These are phyloP conservation scores for Halcyon malimbica DNA, from an alignment of 2,113 vertebrate species.

Conservation along the genomic window DNA sequence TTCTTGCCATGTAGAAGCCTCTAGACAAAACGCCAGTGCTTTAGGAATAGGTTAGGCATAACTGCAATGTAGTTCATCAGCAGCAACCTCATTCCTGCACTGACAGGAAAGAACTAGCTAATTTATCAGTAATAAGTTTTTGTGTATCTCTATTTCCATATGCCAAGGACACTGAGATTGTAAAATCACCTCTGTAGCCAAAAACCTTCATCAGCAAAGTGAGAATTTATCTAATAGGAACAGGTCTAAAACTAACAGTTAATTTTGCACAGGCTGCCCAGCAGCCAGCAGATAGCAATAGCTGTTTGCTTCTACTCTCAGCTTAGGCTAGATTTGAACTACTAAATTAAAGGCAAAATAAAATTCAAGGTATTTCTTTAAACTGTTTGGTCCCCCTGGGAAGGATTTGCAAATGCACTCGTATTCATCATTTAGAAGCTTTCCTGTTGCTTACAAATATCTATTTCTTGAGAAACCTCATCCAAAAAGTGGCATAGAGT, in stretches of 20 bases:
- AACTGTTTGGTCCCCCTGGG: background rate
- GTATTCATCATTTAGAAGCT: background rate
- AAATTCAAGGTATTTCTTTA: conserved; percentile 12
- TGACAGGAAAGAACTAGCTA: background rate
- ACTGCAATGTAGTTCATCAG: conserved; percentile 5
- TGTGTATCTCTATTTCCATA: background rate
- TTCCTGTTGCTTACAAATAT: conserved; percentile 16
- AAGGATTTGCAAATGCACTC: conserved; percentile 19
- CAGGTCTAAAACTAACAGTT: background rate
- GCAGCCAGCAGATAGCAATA: background rate
- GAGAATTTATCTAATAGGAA: conserved; percentile 1
- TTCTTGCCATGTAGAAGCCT: background rate
- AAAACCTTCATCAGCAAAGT: background rate
- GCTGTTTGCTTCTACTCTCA: background rate
- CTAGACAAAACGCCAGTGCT: conserved; percentile 36
- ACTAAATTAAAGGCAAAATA: conserved; percentile 36
- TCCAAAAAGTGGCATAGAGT: background rate
- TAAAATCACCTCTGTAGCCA: too few species aligned
- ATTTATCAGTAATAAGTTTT: conserved; percentile 10
- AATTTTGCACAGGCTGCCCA: background rate
- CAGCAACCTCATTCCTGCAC: background rate
- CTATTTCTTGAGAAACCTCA: conserved; percentile 2
- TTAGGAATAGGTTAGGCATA: conserved; percentile 31
- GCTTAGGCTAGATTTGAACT: background rate
- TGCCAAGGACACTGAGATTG: background rate